Evolutionary conservation across 1,140 invertebrate species (phyloP), one percentile per base, ranked within the genome.

Genomic region (Pseudoatta argentina): DNA sequence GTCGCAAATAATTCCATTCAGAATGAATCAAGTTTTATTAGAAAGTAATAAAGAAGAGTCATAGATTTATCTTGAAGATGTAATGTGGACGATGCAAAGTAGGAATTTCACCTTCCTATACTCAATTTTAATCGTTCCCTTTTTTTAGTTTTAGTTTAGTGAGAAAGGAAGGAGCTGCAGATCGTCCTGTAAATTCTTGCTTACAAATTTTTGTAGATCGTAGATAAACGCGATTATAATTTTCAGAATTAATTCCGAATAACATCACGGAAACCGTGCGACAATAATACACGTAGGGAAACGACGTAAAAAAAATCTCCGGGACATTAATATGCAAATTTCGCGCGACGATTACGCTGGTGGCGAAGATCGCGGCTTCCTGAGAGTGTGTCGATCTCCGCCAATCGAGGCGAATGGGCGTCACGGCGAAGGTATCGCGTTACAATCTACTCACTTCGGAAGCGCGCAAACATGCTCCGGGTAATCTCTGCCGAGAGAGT

Each of bases 361-460:
- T 78, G 82, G 55, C 72, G 59, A 64, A 78, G 57, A 76, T 85
- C 82, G 44, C 27, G 71, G 59, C 82, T 78, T 85, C 59, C 82
- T 77, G 85, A 71, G 73, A 39, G 64, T 66, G 67, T 66, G 48
- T 51, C 81, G 86, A 83, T 83, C 79, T 83, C 71, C 55, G 69
- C 79, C 79, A 75, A 83, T 85, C 73, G 48, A 85, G 83, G 83
- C 53, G 83, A 78, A 77, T 85, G 76, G 87, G 77, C 57, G 85
- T 83, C 34, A 82, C 78, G 51, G 59, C 55, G 82, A 69, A 87
- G 88, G 73, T 90, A 89, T 90, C 86, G 86, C 89, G 73, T 90
- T 89, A 90, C 89, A 69, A 87, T 90, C 85, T 79, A 75, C 79
- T 83, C 79, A 75, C 79, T 75, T 83, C 79, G 79, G 79, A 83